Percentiles rank a stretch among this genome's conserved stretches.
These are phyloP conservation scores for Apomyelois bistriatella DNA, from an alignment of 2,888 invertebrate species.

Conservation along the genomic window DNA sequence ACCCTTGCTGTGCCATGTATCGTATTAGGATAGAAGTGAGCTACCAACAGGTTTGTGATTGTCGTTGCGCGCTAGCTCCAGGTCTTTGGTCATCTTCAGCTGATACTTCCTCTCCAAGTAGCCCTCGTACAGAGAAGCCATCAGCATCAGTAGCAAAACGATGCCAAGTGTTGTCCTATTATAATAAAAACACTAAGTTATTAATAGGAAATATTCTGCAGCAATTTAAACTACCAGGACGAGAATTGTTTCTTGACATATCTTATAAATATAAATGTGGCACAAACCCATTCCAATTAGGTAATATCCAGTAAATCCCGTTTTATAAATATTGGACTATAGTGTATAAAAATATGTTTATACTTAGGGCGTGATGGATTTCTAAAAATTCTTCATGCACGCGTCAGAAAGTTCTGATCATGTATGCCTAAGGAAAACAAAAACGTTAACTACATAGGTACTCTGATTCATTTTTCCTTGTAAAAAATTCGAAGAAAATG, in stretches of 20 bases:
- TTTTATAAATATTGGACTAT: too few species aligned
- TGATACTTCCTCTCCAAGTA: constrained; percentile 67
- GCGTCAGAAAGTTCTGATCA: too few species aligned
- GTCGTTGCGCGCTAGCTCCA: constrained; percentile 64
- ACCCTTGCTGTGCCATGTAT: background rate
- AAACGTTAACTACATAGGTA: background rate
- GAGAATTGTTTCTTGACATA: too few species aligned
- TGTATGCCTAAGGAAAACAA: too few species aligned
- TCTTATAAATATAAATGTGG: too few species aligned
- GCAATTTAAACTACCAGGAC: too few species aligned
- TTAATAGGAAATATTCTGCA: background rate
- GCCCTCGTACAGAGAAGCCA: constrained; percentile 83
- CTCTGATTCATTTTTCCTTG: background rate
- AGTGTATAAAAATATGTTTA: too few species aligned
- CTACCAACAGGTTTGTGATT: constrained; percentile 66
- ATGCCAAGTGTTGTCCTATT: constrained; percentile 70
- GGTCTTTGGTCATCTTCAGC: constrained; percentile 58
- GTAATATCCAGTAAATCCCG: too few species aligned
- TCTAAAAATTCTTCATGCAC: too few species aligned
- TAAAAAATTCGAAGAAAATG: background rate
- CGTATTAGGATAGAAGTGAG: constrained; percentile 29
- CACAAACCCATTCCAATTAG: too few species aligned
- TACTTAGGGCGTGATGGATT: too few species aligned
- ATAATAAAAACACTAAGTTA: background rate
- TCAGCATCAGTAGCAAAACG: constrained; percentile 77